These are phyloP conservation scores for Keiferia lycopersicella DNA, from an alignment of 2,888 invertebrate species.

Conservation along the genomic window DNA sequence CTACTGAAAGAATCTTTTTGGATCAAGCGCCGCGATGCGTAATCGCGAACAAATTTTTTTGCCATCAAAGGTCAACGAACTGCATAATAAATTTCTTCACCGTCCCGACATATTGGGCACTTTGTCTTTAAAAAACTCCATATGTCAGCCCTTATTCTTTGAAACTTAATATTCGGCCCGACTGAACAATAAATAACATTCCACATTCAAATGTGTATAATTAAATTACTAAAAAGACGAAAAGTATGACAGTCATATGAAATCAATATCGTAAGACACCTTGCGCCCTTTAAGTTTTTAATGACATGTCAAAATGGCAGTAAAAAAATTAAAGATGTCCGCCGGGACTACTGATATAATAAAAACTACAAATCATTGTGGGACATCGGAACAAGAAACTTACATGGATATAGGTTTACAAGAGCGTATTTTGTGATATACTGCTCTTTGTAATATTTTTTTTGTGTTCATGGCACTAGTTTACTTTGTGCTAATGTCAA, in stretches of 20 bases:
- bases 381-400: constrained; percentile 36
- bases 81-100: constrained; percentile 20
- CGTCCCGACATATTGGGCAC: constrained; percentile 12
- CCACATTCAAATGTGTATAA: constrained; percentile 21
- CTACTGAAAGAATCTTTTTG: constrained; percentile 30
- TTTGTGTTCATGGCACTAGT: no score
- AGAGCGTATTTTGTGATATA: neutral
- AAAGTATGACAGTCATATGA: constrained; percentile 14
- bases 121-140: constrained; percentile 21
- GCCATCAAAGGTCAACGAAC: constrained; percentile 18
- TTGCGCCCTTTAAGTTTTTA: constrained; percentile 22
- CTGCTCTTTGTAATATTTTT: neutral
- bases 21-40: constrained; percentile 35
- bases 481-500: no score
- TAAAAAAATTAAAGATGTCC: constrained; percentile 32
- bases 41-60: constrained; percentile 22
- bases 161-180: constrained; percentile 17
- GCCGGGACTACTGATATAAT: constrained; percentile 45
- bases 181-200: constrained; percentile 13
- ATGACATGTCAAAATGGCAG: constrained; percentile 29
- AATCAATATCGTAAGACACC: constrained; percentile 22
- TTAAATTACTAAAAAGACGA: constrained; percentile 22
- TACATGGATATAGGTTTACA: constrained; percentile 14
- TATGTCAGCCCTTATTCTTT: constrained; percentile 21
- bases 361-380: constrained; percentile 56